Evolutionary conservation across 2,113 vertebrate genomes (phyloP).

Genomic region (Spea multiplicata): DNA sequence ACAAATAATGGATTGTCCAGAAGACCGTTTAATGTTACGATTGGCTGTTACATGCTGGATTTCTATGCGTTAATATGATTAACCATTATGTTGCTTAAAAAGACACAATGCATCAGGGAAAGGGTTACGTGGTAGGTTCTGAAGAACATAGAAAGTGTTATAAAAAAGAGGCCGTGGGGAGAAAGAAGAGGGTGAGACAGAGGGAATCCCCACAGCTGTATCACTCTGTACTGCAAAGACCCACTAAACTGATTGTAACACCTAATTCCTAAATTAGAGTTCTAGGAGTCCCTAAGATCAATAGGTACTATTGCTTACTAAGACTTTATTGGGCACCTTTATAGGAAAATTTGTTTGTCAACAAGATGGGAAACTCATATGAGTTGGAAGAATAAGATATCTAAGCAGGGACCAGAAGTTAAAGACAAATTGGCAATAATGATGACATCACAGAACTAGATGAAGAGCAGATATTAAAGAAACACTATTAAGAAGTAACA

Average conservation of each 20-base stretch:
- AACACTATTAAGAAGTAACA: too few relatives aligned
- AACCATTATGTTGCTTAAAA: background rate
- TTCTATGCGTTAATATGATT: conserved; percentile 4
- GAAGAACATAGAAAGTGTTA: conserved; percentile 5
- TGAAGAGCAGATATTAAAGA: too few relatives aligned
- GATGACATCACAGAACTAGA: too few relatives aligned
- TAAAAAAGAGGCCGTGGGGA: conserved; percentile 11
- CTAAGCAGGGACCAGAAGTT: background rate
- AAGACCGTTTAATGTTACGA: too few relatives aligned
- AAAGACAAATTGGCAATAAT: background rate
- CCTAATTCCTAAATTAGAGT: background rate
- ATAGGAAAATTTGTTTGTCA: too few relatives aligned
- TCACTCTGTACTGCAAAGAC: conserved; percentile 56
- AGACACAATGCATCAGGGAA: conserved; percentile 4
- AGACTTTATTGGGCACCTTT: background rate
- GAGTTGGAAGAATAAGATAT: background rate
- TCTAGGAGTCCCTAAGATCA: background rate
- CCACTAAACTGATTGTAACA: background rate
- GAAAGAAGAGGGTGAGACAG: background rate
- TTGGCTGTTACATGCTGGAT: background rate
- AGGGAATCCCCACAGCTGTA: conserved; percentile 59
- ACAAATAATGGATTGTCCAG: too few relatives aligned
- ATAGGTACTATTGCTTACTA: background rate
- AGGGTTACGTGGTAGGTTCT: background rate
- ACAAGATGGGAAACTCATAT: too few relatives aligned